These are phyloP conservation scores for Antheraea yamamai DNA, from an alignment of 2,888 invertebrate genomes.

Conservation along the genomic window DNA sequence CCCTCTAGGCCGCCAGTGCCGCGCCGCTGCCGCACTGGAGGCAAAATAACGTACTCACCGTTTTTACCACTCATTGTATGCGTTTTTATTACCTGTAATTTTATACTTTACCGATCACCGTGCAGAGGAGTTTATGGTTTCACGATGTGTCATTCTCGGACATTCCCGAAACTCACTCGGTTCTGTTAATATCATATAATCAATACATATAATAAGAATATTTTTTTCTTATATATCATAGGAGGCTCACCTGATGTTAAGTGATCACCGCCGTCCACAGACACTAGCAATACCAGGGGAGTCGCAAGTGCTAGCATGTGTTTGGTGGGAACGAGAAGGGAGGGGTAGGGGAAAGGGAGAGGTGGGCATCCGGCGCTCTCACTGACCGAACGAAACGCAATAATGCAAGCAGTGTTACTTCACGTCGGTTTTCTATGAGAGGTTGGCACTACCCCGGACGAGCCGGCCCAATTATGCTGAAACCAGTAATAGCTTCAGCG, in stretches of 20 bases:
- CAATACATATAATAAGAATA: not conserved
- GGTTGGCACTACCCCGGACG: too few species aligned
- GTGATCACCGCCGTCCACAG: too few species aligned
- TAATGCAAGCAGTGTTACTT: too few species aligned
- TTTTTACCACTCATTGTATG: slow-evolving; percentile 59
- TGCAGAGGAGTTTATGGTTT: slow-evolving; percentile 59
- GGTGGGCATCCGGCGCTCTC: too few species aligned
- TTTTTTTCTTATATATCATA: not conserved
- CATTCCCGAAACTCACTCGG: not conserved
- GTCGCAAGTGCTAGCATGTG: too few species aligned
- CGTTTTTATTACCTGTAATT: slow-evolving; percentile 70
- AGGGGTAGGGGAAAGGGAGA: too few species aligned
- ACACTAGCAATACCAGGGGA: too few species aligned
- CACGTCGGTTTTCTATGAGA: too few species aligned
- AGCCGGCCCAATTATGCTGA: too few species aligned
- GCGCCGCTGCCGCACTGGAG: slow-evolving; percentile 27
- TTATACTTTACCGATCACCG: slow-evolving; percentile 59
- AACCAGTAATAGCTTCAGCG: too few species aligned
- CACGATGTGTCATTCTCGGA: slow-evolving; percentile 29
- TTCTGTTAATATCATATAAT: not conserved
- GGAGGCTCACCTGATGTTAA: not conserved
- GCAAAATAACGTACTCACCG: slow-evolving; percentile 36
- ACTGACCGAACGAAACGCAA: too few species aligned
- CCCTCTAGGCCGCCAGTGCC: slow-evolving; percentile 37
- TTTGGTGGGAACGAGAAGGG: too few species aligned